These are phyloP conservation scores for Zonitis immaculata DNA, from an alignment of 2,888 invertebrate genomes.

Conservation along the genomic window DNA sequence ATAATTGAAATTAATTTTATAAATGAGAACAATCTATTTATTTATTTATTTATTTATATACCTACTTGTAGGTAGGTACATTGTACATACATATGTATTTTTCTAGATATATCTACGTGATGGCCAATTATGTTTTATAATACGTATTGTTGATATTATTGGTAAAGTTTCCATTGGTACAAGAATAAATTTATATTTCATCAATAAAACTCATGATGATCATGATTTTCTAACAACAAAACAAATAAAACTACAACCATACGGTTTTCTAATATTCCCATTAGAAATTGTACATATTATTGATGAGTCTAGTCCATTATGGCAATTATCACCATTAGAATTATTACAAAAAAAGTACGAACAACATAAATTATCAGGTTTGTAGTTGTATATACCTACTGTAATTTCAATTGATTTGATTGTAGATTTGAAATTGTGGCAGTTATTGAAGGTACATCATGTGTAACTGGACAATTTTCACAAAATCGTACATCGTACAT, in stretches of 20 bases:
- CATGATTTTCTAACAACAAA: constrained; percentile 67
- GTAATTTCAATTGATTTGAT: constrained; percentile 11
- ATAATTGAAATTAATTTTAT: too few species aligned
- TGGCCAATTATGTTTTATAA: constrained; percentile 69
- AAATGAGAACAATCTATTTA: too few species aligned
- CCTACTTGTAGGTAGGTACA: too few species aligned
- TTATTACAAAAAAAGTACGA: constrained; percentile 59
- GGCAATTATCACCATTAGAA: constrained; percentile 69
- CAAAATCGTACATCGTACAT: constrained; percentile 74
- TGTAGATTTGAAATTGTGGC: constrained; percentile 76
- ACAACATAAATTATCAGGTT: too few species aligned
- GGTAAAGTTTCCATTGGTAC: constrained; percentile 53
- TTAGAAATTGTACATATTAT: constrained; percentile 81
- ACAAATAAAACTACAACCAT: constrained; percentile 61
- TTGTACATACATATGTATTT: too few species aligned
- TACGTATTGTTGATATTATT: constrained; percentile 74
- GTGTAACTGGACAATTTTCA: constrained; percentile 68
- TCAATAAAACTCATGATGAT: constrained; percentile 61
- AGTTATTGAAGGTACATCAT: constrained; percentile 75
- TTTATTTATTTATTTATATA: too few species aligned
- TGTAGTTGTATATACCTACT: too few species aligned
- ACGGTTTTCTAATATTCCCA: constrained; percentile 74
- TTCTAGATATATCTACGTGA: constrained; percentile 39
- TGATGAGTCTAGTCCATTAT: constrained; percentile 71
- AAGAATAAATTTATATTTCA: constrained; percentile 65